Conservation (phyloP, 2,113 vertebrate species). For the Murina feae region DNA sequence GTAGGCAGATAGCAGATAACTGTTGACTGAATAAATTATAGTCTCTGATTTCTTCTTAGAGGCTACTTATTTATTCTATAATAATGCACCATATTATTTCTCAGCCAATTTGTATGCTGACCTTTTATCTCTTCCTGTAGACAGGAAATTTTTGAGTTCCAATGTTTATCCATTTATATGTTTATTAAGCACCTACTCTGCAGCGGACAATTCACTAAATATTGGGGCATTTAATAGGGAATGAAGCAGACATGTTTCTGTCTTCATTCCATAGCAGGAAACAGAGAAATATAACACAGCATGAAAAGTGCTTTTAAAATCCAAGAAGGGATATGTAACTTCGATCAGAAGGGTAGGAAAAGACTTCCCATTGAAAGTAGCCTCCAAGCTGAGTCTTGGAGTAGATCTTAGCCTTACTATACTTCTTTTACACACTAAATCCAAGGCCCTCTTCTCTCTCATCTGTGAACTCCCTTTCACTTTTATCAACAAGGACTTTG, state of each 20-base stretch:
- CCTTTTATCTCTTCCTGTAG: not conserved
- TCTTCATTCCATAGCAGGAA: not conserved
- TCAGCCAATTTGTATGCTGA: not conserved
- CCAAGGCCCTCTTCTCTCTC: slow-evolving; percentile 7
- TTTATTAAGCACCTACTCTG: not conserved
- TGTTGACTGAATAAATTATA: not conserved
- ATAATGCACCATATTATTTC: not conserved
- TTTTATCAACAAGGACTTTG: not conserved
- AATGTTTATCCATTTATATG: not conserved
- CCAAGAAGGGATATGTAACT: not conserved
- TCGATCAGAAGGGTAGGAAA: not conserved
- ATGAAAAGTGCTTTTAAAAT: not conserved
- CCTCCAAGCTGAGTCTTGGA: not conserved
- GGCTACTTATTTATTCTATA: not conserved
- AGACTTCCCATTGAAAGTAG: not conserved
- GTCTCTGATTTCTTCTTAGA: not conserved
- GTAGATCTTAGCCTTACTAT: slow-evolving; percentile 6
- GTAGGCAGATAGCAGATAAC: not conserved
- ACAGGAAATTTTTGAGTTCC: not conserved
- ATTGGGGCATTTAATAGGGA: not conserved
- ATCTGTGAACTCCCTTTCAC: not conserved
- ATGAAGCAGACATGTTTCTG: not conserved
- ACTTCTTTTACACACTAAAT: not conserved
- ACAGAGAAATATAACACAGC: not conserved
- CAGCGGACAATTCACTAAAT: not conserved